Evolutionary conservation across 2,113 vertebrate species (phyloP), one percentile per base, ranked within the genome.

Genomic region (Pleuronectes platessa): DNA sequence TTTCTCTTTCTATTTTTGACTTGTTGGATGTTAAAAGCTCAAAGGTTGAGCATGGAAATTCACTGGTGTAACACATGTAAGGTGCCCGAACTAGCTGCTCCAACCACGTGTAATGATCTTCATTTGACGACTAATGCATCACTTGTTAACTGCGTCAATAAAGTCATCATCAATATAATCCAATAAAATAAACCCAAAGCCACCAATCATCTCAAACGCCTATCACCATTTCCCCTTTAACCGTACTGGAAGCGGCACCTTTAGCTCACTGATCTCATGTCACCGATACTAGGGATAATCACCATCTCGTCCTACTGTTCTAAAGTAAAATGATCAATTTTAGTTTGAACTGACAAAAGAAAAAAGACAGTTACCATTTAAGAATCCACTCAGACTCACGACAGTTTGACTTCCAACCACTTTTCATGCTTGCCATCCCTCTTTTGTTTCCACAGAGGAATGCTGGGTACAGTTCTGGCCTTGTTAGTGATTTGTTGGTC

Each of bases 401-500:
- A 3, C 58, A 18, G 58, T 3, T 26, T 58, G 23, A 55, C 9
- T 4, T 23, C 2, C 53, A 21, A 3, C 12, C 20, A 3, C n/a
- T 15, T 26, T 15, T 20, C 24, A 18, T 18, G 58, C 26, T 60
- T 20, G 6, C 18, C 3, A 27, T 31, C 15, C 3, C 6, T 68
- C 40, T 71, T 76, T 61, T 84, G 75, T 81, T 83, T 78, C 79
- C 62, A 1, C 89, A 97, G 96, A 83, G 96, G 95, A 0, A 67
- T 70, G 47, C 47, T 87, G 47, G 96, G 96, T 49, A 95, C 91
- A 3, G 3, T 93, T 37, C 74, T 93, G 42, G 94, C 94, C 24
- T 61, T 95, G 53, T 23, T 95, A 76, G 85, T 95, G 74, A 85
- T 96, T 79, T 88, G 90, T 81, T 98, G 96, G 97, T 97, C 96